Evolutionary conservation across 2,797 vertebrate species (phyloP), one percentile per base, ranked within the genome.

Genomic region (Semaprochilodus insignis): DNA sequence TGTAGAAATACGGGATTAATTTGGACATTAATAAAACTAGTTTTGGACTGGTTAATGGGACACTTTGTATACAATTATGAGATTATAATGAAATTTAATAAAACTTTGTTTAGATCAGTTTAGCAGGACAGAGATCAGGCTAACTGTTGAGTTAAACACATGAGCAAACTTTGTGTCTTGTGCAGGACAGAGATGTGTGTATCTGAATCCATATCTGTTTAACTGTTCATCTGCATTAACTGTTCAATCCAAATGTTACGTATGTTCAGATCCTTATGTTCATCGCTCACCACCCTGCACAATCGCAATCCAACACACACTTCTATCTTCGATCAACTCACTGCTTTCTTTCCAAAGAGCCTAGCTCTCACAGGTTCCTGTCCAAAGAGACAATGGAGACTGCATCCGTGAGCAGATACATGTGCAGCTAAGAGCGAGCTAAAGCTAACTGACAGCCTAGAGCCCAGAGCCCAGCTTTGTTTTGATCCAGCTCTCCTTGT

Each of bases 401-500:
- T 52, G 52, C 16, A 23, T 83, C 63, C 40, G 62, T 51, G 66
- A 57, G 60, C 34, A 13, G 17, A 78, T 48, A 52, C 21, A 62
- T 73, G 25, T 83, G 74, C 40, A 62, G 44, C 74, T 77, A 77
- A 21, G 73, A 77, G 48, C 65, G 36, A 25, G 17, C 34, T 65
- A 65, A 78, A 77, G 57, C 74, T 72, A 63, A 83, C 76, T 74
- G 60, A 63, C 73, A 79, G 67, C 19, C 66, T 19, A 40, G 51
- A 57, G 66, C 34, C 77, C 23, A 59, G 66, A 79, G 71, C 54
- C 34, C 19, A 23, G 48, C 19, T 55, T 76, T 76, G 72, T 80
- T 83, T 84, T 76, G 72, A 84, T 84, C 74, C 67, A 72, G 27
- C 54, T 36, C 25, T 74, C 31, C 75, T 69, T 75, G 27, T 66